Base-by-base conservation (phyloP, 1,140 invertebrate genomes). In the Nephila pilipes region DNA sequence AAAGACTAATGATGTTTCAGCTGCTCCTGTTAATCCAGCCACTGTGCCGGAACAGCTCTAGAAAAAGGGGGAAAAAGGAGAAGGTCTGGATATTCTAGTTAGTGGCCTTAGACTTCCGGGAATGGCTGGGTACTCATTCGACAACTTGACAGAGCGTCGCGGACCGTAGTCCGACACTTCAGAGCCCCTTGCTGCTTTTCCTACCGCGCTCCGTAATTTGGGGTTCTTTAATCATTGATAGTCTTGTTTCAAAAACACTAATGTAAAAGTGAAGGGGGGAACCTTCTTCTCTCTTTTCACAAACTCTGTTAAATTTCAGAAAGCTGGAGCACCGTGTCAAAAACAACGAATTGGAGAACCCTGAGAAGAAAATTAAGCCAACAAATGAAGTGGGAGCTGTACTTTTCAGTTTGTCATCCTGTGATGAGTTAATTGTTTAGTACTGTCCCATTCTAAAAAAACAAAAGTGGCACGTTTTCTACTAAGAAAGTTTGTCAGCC, bases 1-100 rank as follows among this genome's bases (percentile, higher is more conserved):
- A 89, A 79, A 79, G 88, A 90, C 88, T 90, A 90, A 90, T 90
- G 88, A 90, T 89, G 87, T 89, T 89, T 89, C 87, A 54, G 87
- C 87, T 90, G 75, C 75, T 81, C 46, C 88, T 90, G 88, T 90
- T 90, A 90, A 90, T 90, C 88, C 88, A 90, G 65, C 38, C 65
- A 90, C 75, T 90, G 79, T 90, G 55, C 29, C 75, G 75, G 75
- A 81, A 80, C 88, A 90, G 69, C 88, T 80, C 54, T 29, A 81
- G 75, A n/a, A 90, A 60, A 90, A 81, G 38, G 83, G 57, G 29
- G 14, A 87, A 87, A 65, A 69, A 32, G 29, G 29, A 75, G 20
- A 65, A 20, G n/a, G 12, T 75, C 63, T 36, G 63, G 87, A 38
- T 89, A 60, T 81, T 80, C 88, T 90, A 90, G 88, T 90, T 90